phyloP scores from a whole-genome alignment of 2,113 vertebrate species.

The Pipa parva region DNA sequence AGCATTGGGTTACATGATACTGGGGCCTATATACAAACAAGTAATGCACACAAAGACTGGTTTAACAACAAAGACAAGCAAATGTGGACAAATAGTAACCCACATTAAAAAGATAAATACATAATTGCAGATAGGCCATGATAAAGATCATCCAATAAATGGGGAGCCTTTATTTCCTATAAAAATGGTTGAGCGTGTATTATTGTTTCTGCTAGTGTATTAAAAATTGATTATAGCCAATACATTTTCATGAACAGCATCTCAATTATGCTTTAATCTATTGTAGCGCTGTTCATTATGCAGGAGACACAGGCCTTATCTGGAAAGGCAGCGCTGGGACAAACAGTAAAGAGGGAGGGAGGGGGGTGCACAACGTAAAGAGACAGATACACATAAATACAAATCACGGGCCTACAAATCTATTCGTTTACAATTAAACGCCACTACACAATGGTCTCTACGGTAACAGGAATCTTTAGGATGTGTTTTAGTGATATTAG shows the following conservation, averaged over 20 bases:
- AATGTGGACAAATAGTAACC: neutral
- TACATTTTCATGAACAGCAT: conserved; percentile 51
- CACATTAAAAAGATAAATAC: neutral
- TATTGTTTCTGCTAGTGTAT: conserved; percentile 2
- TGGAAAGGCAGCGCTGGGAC: conserved; percentile 58
- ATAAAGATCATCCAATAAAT: neutral
- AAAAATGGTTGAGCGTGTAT: neutral
- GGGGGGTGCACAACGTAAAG: conserved; percentile 49
- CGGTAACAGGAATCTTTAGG: neutral
- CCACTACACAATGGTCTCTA: conserved; percentile 54
- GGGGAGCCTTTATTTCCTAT: neutral
- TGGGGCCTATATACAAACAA: too few species aligned
- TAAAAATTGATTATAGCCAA: conserved; percentile 52
- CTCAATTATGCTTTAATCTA: conserved; percentile 50
- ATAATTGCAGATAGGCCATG: conserved; percentile 4
- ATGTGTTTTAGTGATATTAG: neutral
- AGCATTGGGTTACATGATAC: neutral
- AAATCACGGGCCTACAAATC: conserved; percentile 63
- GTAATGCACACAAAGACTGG: neutral
- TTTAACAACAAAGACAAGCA: neutral
- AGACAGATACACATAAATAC: conserved; percentile 49
- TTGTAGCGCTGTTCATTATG: conserved; percentile 54
- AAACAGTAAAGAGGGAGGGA: conserved; percentile 58
- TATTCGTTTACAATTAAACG: conserved; percentile 57
- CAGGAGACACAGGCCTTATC: conserved; percentile 62